These are phyloP conservation scores for Axis porcinus DNA, from an alignment of 2,113 vertebrate genomes.

Conservation along the genomic window DNA sequence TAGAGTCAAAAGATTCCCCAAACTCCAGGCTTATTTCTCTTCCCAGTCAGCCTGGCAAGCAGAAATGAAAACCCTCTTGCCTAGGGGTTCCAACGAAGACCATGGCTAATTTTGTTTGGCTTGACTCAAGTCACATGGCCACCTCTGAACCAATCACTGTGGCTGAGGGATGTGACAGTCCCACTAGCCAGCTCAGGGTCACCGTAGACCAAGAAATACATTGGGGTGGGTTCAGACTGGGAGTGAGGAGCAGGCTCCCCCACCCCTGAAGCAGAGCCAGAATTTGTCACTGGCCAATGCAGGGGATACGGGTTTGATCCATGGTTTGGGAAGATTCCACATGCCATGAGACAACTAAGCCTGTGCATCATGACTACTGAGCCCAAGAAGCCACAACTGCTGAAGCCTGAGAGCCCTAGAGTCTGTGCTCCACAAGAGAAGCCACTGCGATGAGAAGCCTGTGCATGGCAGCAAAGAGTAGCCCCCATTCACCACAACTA, in stretches of 20 bases:
- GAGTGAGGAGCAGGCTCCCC: too few relatives aligned
- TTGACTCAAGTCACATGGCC: neutral
- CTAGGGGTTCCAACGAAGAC: neutral
- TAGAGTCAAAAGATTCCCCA: neutral
- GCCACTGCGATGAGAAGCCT: neutral
- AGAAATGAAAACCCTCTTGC: neutral
- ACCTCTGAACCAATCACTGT: neutral
- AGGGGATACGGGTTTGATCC: neutral
- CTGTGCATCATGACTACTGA: neutral
- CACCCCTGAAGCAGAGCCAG: neutral
- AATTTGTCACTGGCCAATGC: neutral
- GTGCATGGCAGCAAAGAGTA: neutral
- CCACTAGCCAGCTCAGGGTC: neutral
- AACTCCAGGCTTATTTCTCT: neutral
- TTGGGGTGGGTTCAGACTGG: neutral
- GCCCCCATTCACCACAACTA: neutral
- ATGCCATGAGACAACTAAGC: neutral
- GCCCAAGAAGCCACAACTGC: neutral
- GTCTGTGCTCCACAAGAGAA: neutral
- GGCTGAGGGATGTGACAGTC: neutral
- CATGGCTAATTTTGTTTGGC: neutral
- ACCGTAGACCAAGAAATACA: neutral
- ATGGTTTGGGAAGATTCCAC: neutral
- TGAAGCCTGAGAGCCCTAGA: neutral
- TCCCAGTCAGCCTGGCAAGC: neutral